Base-by-base conservation (phyloP, 2,888 invertebrate genomes). In the Phasia obesa region DNA sequence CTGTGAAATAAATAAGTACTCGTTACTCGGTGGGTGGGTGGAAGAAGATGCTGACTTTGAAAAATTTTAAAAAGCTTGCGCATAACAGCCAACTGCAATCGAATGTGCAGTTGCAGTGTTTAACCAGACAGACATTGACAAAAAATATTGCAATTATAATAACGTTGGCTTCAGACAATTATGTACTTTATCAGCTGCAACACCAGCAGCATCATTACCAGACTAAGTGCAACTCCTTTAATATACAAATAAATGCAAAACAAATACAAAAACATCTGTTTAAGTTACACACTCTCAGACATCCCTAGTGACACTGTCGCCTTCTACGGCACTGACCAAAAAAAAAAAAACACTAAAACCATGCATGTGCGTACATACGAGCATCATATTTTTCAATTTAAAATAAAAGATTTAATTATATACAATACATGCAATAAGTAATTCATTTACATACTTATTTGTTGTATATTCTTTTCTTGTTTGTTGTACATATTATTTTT, bases 101-200 rank as follows among this genome's bases (percentile, higher is more conserved):
- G 19, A 44, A 47, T 13, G 15, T 59, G 70, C 70, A 59, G 35
- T 59, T 70, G 69, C 44, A 57, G 44, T 59, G 35, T 70, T 69
- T 49, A 47, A 59, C 31, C 44, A 57, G 5, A 47, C 57, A 19
- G 21, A 17, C 42, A 57, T 27, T 31, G 21, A n/a, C 55, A 25
- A 69, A 55, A 57, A 69, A 69, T 23, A 70, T 47, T 49, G 35
- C 23, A 70, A 70, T 70, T 59, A 70, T 70, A 70, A 59, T 59
- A 70, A 70, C 70, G 70, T 70, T 70, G 47, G 59, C 70, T 70
- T 47, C 35, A 25, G 31, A 70, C 70, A 59, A 31, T 57, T 55
- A 57, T 44, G 69, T 31, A 27, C 44, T 19, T 69, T 55, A 57
- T 57, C 55, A 69, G 55, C 69, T 57, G 35, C 57, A 59, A n/a